phyloP scores from a whole-genome alignment of 1,140 invertebrate genomes.

The Pseudomyrmex pallidus region DNA sequence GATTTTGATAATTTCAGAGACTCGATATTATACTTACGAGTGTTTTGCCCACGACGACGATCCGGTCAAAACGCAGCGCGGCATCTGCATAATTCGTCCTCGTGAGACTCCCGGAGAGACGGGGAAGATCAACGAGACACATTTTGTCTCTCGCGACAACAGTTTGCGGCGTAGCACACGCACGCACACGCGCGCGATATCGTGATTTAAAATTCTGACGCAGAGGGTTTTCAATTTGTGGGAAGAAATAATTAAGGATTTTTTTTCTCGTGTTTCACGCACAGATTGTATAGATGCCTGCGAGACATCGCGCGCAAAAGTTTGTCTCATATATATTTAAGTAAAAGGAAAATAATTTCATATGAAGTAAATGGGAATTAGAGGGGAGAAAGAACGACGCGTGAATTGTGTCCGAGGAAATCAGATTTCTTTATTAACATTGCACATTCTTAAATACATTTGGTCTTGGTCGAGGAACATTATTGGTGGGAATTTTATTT shows the following conservation, averaged over 20 bases:
- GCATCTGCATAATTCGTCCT: constrained; percentile 76
- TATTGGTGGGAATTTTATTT: constrained; percentile 75
- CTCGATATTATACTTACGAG: constrained; percentile 71
- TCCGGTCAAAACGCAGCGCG: constrained; percentile 64
- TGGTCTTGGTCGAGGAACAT: constrained; percentile 83
- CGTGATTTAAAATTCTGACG: background rate
- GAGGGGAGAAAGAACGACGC: background rate
- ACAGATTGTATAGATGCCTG: too few relatives aligned
- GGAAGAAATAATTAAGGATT: background rate
- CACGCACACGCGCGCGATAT: too few relatives aligned
- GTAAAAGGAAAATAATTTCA: too few relatives aligned
- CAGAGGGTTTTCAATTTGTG: too few relatives aligned
- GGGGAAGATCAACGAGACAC: background rate
- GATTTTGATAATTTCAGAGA: constrained; percentile 75
- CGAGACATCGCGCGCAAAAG: too few relatives aligned
- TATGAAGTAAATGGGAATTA: background rate
- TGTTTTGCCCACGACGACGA: constrained; percentile 62
- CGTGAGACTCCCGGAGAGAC: constrained; percentile 30
- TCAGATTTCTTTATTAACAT: constrained; percentile 76
- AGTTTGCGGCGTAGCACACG: background rate
- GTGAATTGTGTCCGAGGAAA: constrained; percentile 26
- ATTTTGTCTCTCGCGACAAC: constrained; percentile 44
- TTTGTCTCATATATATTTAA: too few relatives aligned
- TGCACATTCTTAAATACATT: constrained; percentile 84
- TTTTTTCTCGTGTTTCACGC: too few relatives aligned